These are phyloP conservation scores for Philereme vetulata DNA, from an alignment of 2,888 invertebrate genomes.

Conservation along the genomic window DNA sequence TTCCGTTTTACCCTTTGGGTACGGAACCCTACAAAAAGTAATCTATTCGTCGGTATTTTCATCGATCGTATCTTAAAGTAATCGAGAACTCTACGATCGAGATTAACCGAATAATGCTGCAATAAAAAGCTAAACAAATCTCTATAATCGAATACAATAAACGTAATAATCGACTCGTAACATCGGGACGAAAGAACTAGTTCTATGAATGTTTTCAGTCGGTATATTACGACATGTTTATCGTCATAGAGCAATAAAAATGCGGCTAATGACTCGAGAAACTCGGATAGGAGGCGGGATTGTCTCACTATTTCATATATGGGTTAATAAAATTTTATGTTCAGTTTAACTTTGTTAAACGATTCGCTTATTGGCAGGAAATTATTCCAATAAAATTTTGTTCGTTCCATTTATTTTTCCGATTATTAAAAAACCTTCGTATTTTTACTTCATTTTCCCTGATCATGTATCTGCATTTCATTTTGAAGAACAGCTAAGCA, in stretches of 20 bases:
- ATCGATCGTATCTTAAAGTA: too few relatives aligned
- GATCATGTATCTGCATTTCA: too few relatives aligned
- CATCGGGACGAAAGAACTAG: constrained; percentile 64
- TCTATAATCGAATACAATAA: constrained; percentile 69
- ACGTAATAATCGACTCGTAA: constrained; percentile 67
- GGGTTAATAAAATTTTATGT: constrained; percentile 83
- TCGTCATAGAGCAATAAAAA: constrained; percentile 80
- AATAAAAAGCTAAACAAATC: constrained; percentile 57
- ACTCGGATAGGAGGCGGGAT: constrained; percentile 65
- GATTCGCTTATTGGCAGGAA: constrained; percentile 52
- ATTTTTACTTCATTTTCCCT: too few relatives aligned
- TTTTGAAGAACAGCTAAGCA: too few relatives aligned
- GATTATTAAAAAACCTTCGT: constrained; percentile 6
- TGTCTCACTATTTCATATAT: constrained; percentile 82
- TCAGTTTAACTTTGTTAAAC: constrained; percentile 80
- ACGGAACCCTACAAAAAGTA: too few relatives aligned
- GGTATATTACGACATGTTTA: constrained; percentile 82
- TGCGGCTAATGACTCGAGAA: constrained; percentile 80
- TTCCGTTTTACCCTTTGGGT: too few relatives aligned
- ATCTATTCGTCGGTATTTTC: too few relatives aligned
- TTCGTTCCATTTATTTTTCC: constrained; percentile 22
- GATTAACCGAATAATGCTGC: constrained; percentile 47
- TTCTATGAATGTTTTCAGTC: constrained; percentile 80
- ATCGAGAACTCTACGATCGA: too few relatives aligned
- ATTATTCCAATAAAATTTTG: constrained; percentile 43